phyloP scores from a whole-genome alignment of 2,888 invertebrate species.

The Cheilosia vulpina region DNA sequence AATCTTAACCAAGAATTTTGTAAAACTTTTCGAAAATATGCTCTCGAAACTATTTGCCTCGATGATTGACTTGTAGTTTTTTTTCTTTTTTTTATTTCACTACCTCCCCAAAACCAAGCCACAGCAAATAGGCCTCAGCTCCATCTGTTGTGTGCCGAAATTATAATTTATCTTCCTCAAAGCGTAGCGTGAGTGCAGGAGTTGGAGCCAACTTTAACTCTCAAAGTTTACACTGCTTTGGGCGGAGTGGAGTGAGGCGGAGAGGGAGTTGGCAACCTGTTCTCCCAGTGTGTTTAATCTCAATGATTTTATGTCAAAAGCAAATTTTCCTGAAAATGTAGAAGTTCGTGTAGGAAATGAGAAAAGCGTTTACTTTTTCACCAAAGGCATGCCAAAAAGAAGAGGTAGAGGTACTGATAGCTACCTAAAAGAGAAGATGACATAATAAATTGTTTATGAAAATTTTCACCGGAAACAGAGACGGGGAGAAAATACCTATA shows the following conservation, averaged over 20 bases:
- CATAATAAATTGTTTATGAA: too few species aligned
- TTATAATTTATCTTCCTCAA: constrained; percentile 70
- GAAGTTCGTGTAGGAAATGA: neutral
- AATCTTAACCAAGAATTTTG: constrained; percentile 63
- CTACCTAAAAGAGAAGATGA: too few species aligned
- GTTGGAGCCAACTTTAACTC: constrained; percentile 35
- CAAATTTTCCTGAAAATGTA: constrained; percentile 39
- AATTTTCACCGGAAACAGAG: too few species aligned
- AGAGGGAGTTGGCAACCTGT: neutral
- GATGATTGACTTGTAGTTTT: constrained; percentile 61
- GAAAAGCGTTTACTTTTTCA: neutral
- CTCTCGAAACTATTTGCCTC: constrained; percentile 63
- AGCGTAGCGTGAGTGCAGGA: constrained; percentile 31
- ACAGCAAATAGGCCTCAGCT: constrained; percentile 44
- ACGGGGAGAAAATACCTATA: too few species aligned
- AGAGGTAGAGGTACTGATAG: neutral
- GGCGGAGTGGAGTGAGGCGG: neutral
- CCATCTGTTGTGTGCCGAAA: constrained; percentile 53
- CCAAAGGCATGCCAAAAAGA: neutral
- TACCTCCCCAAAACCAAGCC: constrained; percentile 1
- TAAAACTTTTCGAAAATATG: constrained; percentile 61
- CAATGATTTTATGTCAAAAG: constrained; percentile 51
- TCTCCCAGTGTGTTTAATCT: neutral
- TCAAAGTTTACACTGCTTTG: constrained; percentile 46
- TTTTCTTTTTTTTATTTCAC: neutral